Evolutionary conservation across 2,888 invertebrate species (phyloP), one percentile per base, ranked within the genome.

Genomic region (Pollenia angustigena): DNA sequence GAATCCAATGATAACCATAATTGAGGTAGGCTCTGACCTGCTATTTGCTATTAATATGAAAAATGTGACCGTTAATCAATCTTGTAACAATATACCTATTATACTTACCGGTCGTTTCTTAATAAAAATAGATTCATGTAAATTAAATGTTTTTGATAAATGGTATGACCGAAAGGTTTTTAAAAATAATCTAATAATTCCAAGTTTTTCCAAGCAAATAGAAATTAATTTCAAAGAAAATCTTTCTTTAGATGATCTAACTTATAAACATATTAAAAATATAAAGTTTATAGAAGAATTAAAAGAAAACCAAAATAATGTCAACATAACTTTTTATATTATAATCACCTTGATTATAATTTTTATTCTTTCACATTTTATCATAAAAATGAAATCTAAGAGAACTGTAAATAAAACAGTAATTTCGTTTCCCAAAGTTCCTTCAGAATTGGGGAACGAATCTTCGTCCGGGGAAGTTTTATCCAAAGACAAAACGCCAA

Each of bases 1-100:
- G 14, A 58, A 58, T 58, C 11, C 14, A 7, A 1, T 58, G 1
- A 58, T 14, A 58, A 0, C 58, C 14, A 11, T 58, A 14, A 32
- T 58, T 14, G 58, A 32, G 40, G 10, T 56, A 11, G 4, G 11
- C 16, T 11, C 23, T 10, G 11, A 56, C 16, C 14, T 58, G 40
- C 32, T 58, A 58, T 58, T 58, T 58, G 40, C 40, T 6, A 32
- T 58, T 14, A 40, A 58, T n/a, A 58, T 56, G 56, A 32, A 56
- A 10, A 56, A 56, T 32, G 10, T 23, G 23, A 56, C 56, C 11
- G 11, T 56, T 6, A 32, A 32, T 11, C 56, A 56, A 32, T 23
- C 8, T 12, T 56, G 56, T 56, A 56, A 56, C 11, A 8, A 56
- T 23, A 11, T 56, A 32, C 56, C 4, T 52, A 56, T 23, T 11